Evolutionary conservation across 2,113 vertebrate species (phyloP), one percentile per base, ranked within the genome.

Genomic region (Xenus cinereus): DNA sequence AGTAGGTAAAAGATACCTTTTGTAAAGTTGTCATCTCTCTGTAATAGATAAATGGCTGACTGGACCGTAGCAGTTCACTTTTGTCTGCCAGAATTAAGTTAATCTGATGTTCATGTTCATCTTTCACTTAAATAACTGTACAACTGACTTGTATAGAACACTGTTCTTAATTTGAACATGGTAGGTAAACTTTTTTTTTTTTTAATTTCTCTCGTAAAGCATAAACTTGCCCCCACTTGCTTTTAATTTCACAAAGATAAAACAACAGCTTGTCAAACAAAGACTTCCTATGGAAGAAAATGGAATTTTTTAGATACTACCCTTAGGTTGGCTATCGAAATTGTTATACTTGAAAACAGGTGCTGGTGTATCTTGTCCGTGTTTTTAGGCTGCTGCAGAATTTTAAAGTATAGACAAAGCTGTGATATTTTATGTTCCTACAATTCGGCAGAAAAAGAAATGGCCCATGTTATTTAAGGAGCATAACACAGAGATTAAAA

Each of bases 1-100:
- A 99, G 99, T 99, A 99, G 99, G 99, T 99, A 99, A 99, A 99
- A 99, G 99, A 99, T 99, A 99, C 99, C 98, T 99, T 99, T 99
- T 99, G 99, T 99, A 99, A 99, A 99, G 99, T 99, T 99, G 99
- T 99, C 99, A 99, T 98, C 98, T 99, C 99, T 99, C 99, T 99
- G 99, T 99, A 99, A 98, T 99, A 98, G 98, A 98, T 99, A 98
- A 98, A 98, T 99, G 98, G 99, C 98, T 98, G 99, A 99, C 98
- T 98, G 99, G 99, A 99, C 99, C 98, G 92, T 98, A 98, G 98
- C 98, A 98, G 98, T 98, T 99, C 97, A 98, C 98, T 98, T 98
- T 98, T 98, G 98, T 98, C 98, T 98, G 98, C 99, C 98, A 98
- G 98, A 98, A 98, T 98, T 99, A 99, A 99, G 97, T 98, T 98